These are phyloP conservation scores for Oncorhynchus gorbuscha DNA, from an alignment of 2,113 vertebrate genomes.

Conservation along the genomic window DNA sequence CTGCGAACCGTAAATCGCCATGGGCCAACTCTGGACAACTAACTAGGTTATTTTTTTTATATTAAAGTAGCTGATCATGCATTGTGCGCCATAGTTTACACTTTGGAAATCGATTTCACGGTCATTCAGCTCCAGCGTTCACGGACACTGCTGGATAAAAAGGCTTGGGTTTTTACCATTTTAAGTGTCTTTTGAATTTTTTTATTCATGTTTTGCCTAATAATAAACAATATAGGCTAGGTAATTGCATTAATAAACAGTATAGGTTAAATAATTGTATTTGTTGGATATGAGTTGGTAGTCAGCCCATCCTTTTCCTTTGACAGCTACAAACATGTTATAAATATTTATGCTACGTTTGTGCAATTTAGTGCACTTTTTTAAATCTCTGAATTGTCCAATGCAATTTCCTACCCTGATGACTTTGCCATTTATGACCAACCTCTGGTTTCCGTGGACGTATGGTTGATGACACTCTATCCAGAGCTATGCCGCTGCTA, in stretches of 20 bases:
- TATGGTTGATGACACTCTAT: constrained; percentile 67
- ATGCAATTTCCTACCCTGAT: background rate
- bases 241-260: too few relatives aligned
- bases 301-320: too few relatives aligned
- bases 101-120: background rate
- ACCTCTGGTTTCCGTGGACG: background rate
- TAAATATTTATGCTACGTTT: too few relatives aligned
- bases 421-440: constrained; percentile 57
- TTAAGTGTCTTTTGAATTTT: background rate
- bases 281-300: too few relatives aligned
- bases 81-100: background rate
- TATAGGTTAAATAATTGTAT: too few relatives aligned
- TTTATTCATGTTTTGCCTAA: too few relatives aligned
- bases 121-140: background rate
- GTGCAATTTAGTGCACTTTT: too few relatives aligned
- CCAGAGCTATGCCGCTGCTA: constrained; percentile 58
- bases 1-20: background rate
- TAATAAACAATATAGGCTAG: too few relatives aligned
- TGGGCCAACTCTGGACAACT: background rate
- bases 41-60: background rate
- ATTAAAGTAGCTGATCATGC: background rate
- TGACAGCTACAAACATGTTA: too few relatives aligned
- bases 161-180: background rate
- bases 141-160: background rate
- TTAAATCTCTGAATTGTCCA: background rate